A percentile compares a stretch with the other conserved stretches of the same genome.
phyloP scores from a whole-genome alignment of 2,797 vertebrate genomes.

The Erethizon dorsatum region DNA sequence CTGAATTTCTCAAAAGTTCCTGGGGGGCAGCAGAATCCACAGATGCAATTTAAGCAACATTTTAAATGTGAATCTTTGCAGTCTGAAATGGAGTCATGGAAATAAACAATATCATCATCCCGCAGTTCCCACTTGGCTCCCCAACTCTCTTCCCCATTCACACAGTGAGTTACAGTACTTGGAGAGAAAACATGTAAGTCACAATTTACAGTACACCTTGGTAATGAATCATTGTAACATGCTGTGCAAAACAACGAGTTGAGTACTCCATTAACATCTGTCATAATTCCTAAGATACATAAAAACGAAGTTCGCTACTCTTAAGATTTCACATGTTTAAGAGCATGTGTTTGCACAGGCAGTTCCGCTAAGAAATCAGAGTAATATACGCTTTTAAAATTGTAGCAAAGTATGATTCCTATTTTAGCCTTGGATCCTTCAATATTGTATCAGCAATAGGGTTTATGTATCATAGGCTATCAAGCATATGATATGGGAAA shows the following conservation, averaged over 20 bases:
- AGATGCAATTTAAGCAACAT: constrained; percentile 76
- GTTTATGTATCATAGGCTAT: not conserved
- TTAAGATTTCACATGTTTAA: constrained; percentile 10
- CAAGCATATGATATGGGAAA: constrained; percentile 21
- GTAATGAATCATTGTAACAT: not conserved
- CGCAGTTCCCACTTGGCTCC: constrained; percentile 68
- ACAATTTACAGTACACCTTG: constrained; percentile 7
- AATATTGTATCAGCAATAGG: not conserved
- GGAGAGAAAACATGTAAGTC: not conserved
- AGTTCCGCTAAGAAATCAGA: constrained; percentile 7
- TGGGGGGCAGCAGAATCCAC: constrained; percentile 67
- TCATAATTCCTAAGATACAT: not conserved
- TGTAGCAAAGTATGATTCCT: not conserved
- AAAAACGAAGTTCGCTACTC: constrained; percentile 44
- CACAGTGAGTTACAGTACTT: constrained; percentile 5
- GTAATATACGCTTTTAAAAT: not conserved
- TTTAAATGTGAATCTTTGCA: constrained; percentile 73
- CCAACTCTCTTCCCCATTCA: constrained; percentile 24
- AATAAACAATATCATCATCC: constrained; percentile 76
- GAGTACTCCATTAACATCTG: not conserved
- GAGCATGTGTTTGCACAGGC: not conserved
- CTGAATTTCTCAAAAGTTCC: constrained; percentile 80
- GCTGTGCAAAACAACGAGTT: not conserved
- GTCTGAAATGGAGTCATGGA: constrained; percentile 74
- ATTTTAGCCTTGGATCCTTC: not conserved